phyloP scores from a whole-genome alignment of 1,140 invertebrate species.

The Brevipalpus yothersi region DNA sequence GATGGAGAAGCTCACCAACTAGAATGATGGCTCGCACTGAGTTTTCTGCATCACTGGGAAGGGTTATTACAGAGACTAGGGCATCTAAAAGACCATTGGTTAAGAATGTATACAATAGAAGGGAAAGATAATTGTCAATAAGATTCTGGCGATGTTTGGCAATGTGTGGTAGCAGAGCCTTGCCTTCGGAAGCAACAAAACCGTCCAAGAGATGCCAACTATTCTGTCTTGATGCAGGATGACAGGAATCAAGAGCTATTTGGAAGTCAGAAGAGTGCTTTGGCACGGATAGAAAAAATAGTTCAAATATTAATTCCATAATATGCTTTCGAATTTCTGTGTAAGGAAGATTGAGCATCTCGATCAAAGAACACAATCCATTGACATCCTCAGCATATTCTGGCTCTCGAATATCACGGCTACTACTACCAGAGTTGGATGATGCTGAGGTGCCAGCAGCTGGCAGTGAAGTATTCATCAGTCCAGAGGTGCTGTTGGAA shows the following conservation, averaged over 20 bases:
- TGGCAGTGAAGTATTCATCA: too few species aligned
- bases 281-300: conserved; percentile 55
- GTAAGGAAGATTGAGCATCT: conserved; percentile 61
- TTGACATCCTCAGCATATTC: conserved; percentile 13
- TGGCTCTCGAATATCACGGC: background rate
- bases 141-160: conserved; percentile 46
- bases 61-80: conserved; percentile 67
- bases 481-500: too few species aligned
- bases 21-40: conserved; percentile 70
- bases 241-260: conserved; percentile 36
- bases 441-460: too few species aligned
- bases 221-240: conserved; percentile 46
- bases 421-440: too few species aligned
- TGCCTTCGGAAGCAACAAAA: conserved; percentile 70
- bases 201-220: conserved; percentile 68
- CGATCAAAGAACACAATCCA: conserved; percentile 48
- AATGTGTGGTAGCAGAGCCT: conserved; percentile 49
- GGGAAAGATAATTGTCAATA: conserved; percentile 63
- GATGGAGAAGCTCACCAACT: conserved; percentile 56
- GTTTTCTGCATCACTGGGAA: conserved; percentile 49
- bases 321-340: conserved; percentile 66
- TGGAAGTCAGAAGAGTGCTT: conserved; percentile 74
- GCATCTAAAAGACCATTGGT: conserved; percentile 49
- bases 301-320: conserved; percentile 65
- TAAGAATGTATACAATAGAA: conserved; percentile 62